Percentiles rank a stretch among this genome's conserved stretches.
Evolutionary conservation across 2,113 vertebrate genomes (phyloP).

Genomic region (Mustelus asterias): DNA sequence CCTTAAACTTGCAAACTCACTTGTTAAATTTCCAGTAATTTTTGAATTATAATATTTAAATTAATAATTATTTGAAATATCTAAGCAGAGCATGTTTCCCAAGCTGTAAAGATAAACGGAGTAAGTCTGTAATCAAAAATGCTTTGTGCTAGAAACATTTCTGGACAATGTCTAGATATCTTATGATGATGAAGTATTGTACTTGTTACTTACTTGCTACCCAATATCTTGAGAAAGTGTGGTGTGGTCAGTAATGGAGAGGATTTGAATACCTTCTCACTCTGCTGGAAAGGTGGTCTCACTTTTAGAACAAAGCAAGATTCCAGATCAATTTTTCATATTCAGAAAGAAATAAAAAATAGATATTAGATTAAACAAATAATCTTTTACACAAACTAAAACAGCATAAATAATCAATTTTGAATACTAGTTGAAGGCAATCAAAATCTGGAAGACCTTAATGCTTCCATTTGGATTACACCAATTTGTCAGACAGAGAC

Average conservation of each 20-base stretch:
- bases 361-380: not conserved
- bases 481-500: not conserved
- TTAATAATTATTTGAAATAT: not conserved
- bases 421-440: not conserved
- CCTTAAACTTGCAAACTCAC: not conserved
- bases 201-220: not conserved
- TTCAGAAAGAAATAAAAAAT: not conserved
- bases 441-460: not conserved
- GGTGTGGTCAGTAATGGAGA: constrained; percentile 37
- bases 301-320: constrained; percentile 11
- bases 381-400: not conserved
- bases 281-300: not conserved
- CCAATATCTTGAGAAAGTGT: accelerated
- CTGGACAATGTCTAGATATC: not conserved
- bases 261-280: not conserved
- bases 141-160: not conserved
- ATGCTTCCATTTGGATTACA: not conserved
- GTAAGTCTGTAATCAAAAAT: not conserved
- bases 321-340: not conserved
- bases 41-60: not conserved
- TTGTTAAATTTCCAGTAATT: not conserved
- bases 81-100: not conserved
- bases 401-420: not conserved
- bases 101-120: not conserved
- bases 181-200: not conserved